These are phyloP conservation scores for Leucoraja ocellata DNA, from an alignment of 2,797 vertebrate species.

Conservation along the genomic window DNA sequence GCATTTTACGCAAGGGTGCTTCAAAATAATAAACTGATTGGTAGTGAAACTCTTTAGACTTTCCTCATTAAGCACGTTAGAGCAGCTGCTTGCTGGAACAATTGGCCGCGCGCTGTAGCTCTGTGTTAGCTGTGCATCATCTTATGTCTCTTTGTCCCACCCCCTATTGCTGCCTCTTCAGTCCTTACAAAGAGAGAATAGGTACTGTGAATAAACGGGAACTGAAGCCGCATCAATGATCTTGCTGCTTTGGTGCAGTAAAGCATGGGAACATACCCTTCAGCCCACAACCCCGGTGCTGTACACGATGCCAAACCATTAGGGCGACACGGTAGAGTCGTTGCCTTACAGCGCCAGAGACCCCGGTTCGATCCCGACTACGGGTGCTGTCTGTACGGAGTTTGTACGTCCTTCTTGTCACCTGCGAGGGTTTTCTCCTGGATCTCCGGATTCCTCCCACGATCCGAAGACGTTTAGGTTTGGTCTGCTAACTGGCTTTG, in stretches of 20 bases:
- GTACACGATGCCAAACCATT: no score
- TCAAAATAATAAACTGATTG: constrained; percentile 11
- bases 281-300: no score
- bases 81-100: background rate
- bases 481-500: no score
- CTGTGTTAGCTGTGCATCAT: background rate
- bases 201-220: background rate
- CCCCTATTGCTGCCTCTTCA: background rate
- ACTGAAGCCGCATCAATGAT: background rate
- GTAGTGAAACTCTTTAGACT: background rate
- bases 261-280: no score
- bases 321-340: no score
- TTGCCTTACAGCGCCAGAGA: no score
- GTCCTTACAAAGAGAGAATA: background rate
- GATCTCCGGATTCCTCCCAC: no score
- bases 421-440: no score
- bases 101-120: background rate
- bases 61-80: background rate
- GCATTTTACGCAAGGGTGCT: background rate
- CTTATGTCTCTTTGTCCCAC: background rate
- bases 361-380: no score
- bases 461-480: no score
- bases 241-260: background rate
- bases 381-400: no score
- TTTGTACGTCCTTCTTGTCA: no score